Evolutionary conservation across 2,797 vertebrate species (phyloP).

Genomic region (Tauraco hartlaubi): DNA sequence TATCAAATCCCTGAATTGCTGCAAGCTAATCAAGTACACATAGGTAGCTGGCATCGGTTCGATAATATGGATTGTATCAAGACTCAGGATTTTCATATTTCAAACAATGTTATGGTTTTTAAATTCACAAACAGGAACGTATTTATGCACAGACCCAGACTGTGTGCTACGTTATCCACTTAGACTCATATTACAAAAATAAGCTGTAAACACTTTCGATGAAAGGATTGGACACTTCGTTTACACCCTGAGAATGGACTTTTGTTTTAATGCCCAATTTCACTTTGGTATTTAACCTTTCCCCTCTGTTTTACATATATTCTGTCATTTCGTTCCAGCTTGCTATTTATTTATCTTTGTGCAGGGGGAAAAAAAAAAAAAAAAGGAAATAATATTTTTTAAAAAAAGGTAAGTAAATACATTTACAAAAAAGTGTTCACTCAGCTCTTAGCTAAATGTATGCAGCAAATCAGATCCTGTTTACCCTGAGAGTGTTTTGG

Average conservation of each 20-base stretch:
- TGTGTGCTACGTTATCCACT: constrained; percentile 58
- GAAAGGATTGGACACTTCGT: constrained; percentile 66
- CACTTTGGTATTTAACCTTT: constrained; percentile 69
- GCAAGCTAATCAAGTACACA: not conserved
- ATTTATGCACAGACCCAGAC: constrained; percentile 37
- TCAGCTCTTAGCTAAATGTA: not conserved
- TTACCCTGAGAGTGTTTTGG: constrained; percentile 7
- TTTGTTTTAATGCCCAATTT: constrained; percentile 68
- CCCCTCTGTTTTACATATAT: constrained; percentile 52
- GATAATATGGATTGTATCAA: constrained; percentile 19
- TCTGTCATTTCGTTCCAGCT: constrained; percentile 55
- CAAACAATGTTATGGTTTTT: constrained; percentile 71
- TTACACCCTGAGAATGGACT: constrained; percentile 53
- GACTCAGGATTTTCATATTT: constrained; percentile 51
- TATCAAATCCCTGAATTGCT: not conserved
- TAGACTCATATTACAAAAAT: constrained; percentile 74
- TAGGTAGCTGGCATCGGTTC: not conserved
- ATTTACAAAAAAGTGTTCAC: constrained; percentile 10
- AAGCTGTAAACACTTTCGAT: constrained; percentile 74
- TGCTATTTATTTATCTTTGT: constrained; percentile 64
- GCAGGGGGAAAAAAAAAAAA: not conserved
- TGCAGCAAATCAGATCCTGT: not conserved
- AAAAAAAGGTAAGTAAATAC: constrained; percentile 35
- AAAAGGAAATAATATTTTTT: constrained; percentile 12
- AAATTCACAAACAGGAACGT: constrained; percentile 58